These are phyloP conservation scores for Phortica variegata DNA, from an alignment of 1,140 invertebrate genomes.

Conservation along the genomic window DNA sequence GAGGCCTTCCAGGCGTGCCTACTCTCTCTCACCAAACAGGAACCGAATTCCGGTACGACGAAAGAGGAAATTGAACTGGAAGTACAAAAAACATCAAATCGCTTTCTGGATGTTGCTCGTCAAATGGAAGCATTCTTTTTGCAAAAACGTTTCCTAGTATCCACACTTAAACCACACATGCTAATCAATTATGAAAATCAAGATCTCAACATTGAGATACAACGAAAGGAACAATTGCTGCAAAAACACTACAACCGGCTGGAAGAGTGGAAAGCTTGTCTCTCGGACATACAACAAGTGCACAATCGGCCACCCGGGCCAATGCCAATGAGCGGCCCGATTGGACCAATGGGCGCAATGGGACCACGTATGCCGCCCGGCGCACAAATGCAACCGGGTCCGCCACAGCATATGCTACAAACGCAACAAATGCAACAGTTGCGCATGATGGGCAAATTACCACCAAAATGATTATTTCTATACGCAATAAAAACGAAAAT, in stretches of 20 bases:
- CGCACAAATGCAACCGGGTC: conserved; percentile 46
- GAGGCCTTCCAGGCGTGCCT: conserved; percentile 86
- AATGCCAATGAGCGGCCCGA: conserved; percentile 32
- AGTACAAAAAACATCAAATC: conserved; percentile 79
- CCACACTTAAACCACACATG: conserved; percentile 87
- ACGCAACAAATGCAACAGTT: conserved; percentile 61
- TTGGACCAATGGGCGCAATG: conserved; percentile 33
- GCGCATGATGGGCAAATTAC: conserved; percentile 50
- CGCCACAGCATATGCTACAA: conserved; percentile 54
- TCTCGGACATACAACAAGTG: conserved; percentile 67
- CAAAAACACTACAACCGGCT: conserved; percentile 90
- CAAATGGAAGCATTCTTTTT: conserved; percentile 94
- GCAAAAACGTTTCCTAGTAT: conserved; percentile 86
- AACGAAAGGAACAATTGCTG: conserved; percentile 83
- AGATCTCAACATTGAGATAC: conserved; percentile 79
- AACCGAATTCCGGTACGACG: conserved; percentile 70
- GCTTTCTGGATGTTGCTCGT: conserved; percentile 85
- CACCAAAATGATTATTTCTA: conserved; percentile 38
- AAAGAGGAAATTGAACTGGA: conserved; percentile 82
- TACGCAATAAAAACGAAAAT: too few species aligned
- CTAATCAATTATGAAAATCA: conserved; percentile 88
- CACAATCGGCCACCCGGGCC: conserved; percentile 36
- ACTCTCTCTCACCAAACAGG: conserved; percentile 76
- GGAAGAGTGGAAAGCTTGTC: conserved; percentile 81
- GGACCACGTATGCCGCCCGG: conserved; percentile 28